Evolutionary conservation across 2,113 vertebrate genomes (phyloP).

Genomic region (Etia nguti): DNA sequence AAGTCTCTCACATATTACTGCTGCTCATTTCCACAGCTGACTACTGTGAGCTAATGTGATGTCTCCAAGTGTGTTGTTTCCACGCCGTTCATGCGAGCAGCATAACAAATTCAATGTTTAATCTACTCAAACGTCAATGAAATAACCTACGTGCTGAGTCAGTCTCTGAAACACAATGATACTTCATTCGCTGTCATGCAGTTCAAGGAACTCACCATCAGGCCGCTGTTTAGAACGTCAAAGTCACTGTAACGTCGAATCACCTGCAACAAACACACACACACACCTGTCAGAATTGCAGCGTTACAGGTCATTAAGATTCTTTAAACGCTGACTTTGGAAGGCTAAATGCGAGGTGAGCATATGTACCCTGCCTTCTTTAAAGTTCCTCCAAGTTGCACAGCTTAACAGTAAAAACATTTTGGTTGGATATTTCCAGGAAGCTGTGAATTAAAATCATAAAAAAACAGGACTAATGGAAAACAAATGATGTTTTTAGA

Average conservation of each 20-base stretch:
- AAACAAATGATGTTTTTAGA: neutral
- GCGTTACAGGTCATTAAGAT: neutral
- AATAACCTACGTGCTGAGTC: neutral
- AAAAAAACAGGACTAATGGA: neutral
- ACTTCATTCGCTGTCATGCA: neutral
- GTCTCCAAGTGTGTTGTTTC: neutral
- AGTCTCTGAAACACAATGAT: neutral
- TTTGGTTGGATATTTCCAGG: neutral
- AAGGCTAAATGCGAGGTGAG: neutral
- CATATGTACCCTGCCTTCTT: neutral
- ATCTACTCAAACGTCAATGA: neutral
- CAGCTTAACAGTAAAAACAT: neutral
- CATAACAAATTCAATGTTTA: neutral
- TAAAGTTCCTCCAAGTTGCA: neutral
- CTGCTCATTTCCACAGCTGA: neutral
- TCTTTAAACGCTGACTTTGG: neutral
- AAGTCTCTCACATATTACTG: neutral
- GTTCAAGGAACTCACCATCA: conserved; percentile 81
- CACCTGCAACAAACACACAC: conserved; percentile 76
- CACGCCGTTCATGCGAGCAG: neutral
- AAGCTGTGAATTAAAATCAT: neutral
- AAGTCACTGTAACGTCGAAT: conserved; percentile 97
- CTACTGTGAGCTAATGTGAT: neutral
- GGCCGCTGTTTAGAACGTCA: conserved; percentile 88
- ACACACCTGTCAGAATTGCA: neutral